These are phyloP conservation scores for Ophiothrix spiculata DNA, from an alignment of 35 echinoderm and acorn worm genomes.

Conservation along the genomic window DNA sequence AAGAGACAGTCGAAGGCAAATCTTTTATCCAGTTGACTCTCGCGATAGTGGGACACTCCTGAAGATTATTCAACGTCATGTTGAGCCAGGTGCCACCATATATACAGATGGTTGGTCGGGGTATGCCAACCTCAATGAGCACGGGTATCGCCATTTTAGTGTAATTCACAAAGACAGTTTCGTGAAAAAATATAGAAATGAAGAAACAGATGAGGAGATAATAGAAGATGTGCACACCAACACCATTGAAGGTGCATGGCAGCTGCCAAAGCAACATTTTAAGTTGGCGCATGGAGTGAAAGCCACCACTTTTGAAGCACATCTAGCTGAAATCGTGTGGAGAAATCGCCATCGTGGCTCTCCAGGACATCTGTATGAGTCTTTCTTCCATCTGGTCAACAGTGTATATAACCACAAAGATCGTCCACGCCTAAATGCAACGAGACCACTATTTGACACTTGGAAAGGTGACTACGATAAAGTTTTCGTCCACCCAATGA, in stretches of 20 bases:
- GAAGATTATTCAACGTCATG: conserved; percentile 1
- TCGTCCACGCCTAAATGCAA: background rate
- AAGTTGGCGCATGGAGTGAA: background rate
- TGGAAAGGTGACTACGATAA: conserved; percentile 2
- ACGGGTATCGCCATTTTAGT: conserved; percentile 20
- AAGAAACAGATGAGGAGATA: background rate
- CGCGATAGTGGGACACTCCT: background rate
- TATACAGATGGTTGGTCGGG: conserved; percentile 30
- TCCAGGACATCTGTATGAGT: background rate
- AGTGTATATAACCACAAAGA: background rate
- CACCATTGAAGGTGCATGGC: conserved; percentile 29
- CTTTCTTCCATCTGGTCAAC: background rate
- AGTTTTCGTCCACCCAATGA: background rate
- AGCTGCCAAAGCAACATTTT: conserved; percentile 22
- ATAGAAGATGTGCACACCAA: conserved; percentile 12
- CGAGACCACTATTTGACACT: conserved; percentile 5
- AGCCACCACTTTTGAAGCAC: conserved; percentile 11
- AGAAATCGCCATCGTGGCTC: background rate
- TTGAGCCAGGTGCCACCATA: conserved; percentile 21
- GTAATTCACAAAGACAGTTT: conserved; percentile 10
- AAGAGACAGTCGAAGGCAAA: background rate
- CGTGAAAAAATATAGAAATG: background rate
- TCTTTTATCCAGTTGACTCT: conserved; percentile 23
- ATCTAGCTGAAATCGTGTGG: conserved; percentile 26
- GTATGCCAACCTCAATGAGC: background rate